Percentiles rank a stretch among this genome's conserved stretches.
These are phyloP conservation scores for Harlomillsia oculata DNA, from an alignment of 1,140 invertebrate genomes.

Conservation along the genomic window DNA sequence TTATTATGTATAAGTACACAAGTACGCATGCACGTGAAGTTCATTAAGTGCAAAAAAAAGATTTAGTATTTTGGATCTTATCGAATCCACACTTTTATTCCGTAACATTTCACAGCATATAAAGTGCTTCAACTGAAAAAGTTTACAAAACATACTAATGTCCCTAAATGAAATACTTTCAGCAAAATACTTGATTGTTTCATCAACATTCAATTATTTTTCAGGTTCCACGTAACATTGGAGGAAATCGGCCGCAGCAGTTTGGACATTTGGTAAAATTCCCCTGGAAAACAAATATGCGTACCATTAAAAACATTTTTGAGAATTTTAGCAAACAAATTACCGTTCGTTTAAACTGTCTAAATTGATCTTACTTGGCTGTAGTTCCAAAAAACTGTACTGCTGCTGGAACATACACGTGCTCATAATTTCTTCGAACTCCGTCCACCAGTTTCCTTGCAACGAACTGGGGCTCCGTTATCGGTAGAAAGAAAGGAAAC, in stretches of 20 bases:
- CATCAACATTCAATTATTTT: not conserved
- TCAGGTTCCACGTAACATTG: constrained; percentile 20
- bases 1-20: too few relatives aligned
- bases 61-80: too few relatives aligned
- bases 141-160: too few relatives aligned
- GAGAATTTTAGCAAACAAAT: not conserved
- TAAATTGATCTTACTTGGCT: constrained; percentile 9
- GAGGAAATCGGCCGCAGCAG: constrained; percentile 13
- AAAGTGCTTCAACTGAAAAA: too few relatives aligned
- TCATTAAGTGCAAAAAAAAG: too few relatives aligned
- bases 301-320: not conserved
- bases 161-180: too few relatives aligned
- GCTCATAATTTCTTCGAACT: constrained; percentile 21
- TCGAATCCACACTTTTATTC: too few relatives aligned
- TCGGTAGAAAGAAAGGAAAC: constrained; percentile 20
- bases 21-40: too few relatives aligned
- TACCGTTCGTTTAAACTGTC: too few relatives aligned
- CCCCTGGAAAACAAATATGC: constrained; percentile 10
- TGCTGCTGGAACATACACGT: constrained; percentile 19
- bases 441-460: constrained; percentile 27
- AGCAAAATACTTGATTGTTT: too few relatives aligned
- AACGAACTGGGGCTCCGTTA: constrained; percentile 14
- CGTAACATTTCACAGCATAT: too few relatives aligned
- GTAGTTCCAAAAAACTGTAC: constrained; percentile 8
- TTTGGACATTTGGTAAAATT: constrained; percentile 13